phyloP scores from a whole-genome alignment of 2,888 invertebrate species.

The Acrocera orbiculus region DNA sequence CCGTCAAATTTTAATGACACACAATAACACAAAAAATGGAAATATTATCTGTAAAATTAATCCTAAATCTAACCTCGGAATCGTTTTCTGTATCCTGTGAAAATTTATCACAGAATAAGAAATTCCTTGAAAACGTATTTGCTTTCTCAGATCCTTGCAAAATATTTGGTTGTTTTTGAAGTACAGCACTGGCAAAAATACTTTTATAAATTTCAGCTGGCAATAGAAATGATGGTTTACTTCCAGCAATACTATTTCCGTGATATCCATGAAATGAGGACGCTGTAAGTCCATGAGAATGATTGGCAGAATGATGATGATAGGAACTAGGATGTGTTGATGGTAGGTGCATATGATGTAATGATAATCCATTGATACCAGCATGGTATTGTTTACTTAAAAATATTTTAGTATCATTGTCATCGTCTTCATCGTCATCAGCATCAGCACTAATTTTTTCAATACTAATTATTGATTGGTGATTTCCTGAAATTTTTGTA shows the following conservation, averaged over 20 bases:
- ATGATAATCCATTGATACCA: conserved; percentile 13
- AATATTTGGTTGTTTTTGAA: conserved; percentile 34
- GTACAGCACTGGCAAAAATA: conserved; percentile 49
- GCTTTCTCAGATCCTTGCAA: background rate
- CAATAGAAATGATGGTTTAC: conserved; percentile 39
- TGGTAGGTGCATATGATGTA: too few species aligned
- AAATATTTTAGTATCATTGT: conserved; percentile 13
- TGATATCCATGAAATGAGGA: conserved; percentile 15
- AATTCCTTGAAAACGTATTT: conserved; percentile 35
- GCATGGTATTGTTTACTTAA: conserved; percentile 9
- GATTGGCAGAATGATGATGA: too few species aligned
- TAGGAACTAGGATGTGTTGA: too few species aligned
- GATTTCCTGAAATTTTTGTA: too few species aligned
- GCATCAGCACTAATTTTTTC: too few species aligned
- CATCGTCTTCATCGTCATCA: conserved; percentile 10
- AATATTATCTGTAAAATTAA: too few species aligned
- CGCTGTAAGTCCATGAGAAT: conserved; percentile 11
- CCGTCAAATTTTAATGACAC: background rate
- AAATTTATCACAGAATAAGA: conserved; percentile 32
- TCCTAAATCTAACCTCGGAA: conserved; percentile 7
- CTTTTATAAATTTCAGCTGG: conserved; percentile 67
- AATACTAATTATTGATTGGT: too few species aligned
- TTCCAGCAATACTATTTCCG: conserved; percentile 12
- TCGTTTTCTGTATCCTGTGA: conserved; percentile 10
- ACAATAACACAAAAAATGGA: too few species aligned